Conservation (phyloP, 30 jellyfish, hydroid and myxozoan species). For the Aurelia sp. region DNA sequence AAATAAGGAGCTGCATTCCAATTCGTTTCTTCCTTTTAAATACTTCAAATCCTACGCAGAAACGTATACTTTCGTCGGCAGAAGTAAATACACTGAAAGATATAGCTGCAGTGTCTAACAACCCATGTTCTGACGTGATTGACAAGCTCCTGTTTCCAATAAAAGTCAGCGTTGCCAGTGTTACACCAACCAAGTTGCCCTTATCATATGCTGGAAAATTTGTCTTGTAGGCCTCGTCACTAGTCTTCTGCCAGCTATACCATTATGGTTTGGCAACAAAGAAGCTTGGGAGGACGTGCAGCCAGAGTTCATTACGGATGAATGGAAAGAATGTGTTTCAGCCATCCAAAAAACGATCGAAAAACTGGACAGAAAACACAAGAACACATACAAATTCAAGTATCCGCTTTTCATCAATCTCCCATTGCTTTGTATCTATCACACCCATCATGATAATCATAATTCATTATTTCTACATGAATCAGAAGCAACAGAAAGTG, state of each 20-base stretch:
- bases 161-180: no score
- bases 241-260: constrained; percentile 46
- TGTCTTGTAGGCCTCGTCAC: constrained; percentile 12
- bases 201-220: not conserved
- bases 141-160: no score
- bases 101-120: no score
- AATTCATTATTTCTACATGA: not conserved
- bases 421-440: constrained; percentile 61
- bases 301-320: constrained; percentile 53
- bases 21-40: no score
- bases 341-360: constrained; percentile 47
- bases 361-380: constrained; percentile 48
- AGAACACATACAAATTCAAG: constrained; percentile 28
- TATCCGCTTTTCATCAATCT: constrained; percentile 52
- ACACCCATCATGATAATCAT: constrained; percentile 32
- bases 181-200: no score
- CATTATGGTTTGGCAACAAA: constrained; percentile 56
- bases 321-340: constrained; percentile 58
- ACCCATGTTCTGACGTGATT: no score
- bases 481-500: constrained; percentile 34
- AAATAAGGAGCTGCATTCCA: no score
- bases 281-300: constrained; percentile 67
- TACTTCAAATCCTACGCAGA: no score
- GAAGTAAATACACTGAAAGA: no score
- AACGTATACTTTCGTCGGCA: no score